Base-by-base conservation (phyloP, 1,140 invertebrate species). In the Thereuonema tuberculata region DNA sequence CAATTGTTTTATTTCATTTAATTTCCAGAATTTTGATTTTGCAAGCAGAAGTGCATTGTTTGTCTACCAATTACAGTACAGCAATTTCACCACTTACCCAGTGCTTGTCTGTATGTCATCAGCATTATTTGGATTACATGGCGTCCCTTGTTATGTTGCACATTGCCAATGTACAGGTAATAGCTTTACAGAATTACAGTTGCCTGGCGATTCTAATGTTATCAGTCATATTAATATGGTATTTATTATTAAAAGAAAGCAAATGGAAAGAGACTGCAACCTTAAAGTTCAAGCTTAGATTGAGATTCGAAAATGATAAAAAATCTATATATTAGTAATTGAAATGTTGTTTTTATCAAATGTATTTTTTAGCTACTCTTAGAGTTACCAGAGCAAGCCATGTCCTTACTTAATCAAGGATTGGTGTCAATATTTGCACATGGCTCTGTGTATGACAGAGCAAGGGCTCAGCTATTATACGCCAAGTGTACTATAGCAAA, bases 401-500 rank as follows among this genome's bases (percentile, higher is more conserved):
- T 88, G 23, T 74, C 77, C 48, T 71, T 88, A 1, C 77, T 89
- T 0, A 80, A 86, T 59, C 79, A 80, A 64, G 79, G 81, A 28
- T 79, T 90, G 64, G 77, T 83, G 0, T 76, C 80, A 47, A 81
- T 92, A 47, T 77, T 90, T 64, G 81, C 85, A 17, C 84, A 92
- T 66, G 87, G 87, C 1, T 84, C 83, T n/a, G 74, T 80, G n/a
- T 88, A 82, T 65, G 87, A 92, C 68, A 80, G 83, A 62, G 86
- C 81, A 1, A 80, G 84, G 72, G 82, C 59, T 62, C 71, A 74
- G 68, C 75, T 74, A 56, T 71, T 76, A n/a, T 64, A 78, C 70
- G 71, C 70, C 15, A 71, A 72, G 61, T 58, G 78, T 86, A 60
- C 20, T 2, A 55, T 25, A 3, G 28, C 59, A 31, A 2, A 27